Evolutionary conservation across 2,113 vertebrate species (phyloP), one percentile per base, ranked within the genome.

Genomic region (Cyrtonyx montezumae): DNA sequence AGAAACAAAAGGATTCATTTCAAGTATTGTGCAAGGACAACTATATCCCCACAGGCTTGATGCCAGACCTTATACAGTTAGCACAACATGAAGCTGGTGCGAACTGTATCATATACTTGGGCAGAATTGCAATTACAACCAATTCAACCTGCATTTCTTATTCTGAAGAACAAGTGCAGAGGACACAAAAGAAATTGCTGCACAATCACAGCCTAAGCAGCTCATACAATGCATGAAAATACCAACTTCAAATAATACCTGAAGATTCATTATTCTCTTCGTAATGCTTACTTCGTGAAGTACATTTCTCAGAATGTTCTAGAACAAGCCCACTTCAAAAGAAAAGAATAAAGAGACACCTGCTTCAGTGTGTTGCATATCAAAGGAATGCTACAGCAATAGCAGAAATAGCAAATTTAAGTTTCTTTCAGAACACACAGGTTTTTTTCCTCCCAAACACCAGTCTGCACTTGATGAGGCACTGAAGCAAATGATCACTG

Each of bases 201-300:
- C 43, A 45, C 26, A 70, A 23, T 34, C 56, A 70, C 21, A 87
- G 45, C 21, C 91, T 73, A 84, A 73, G 43, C 42, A 23, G 8
- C 9, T 63, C 61, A 67, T 19, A 56, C 88, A 83, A 61, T 34
- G 19, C 16, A 76, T 81, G 17, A 63, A 92, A 94, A 75, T 20
- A 80, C 1, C 9, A 43, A 55, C 10, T 70, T 77, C 46, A 90
- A 88, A 75, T 8, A 22, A 65, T 93, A 97, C 97, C 96, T 95
- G 94, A 85, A 80, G 34, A 51, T 28, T 5, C 9, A 55, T 7
- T 12, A 40, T 71, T 45, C n/a, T 40, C 9, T 28, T 80, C 56
- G 75, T 2, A 22, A 36, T 9, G 30, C 8, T 36, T 23, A 20
- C 7, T 42, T 58, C 55, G 23, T 8, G 34, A 69, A 90, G 8